Evolutionary conservation across 2,113 vertebrate species (phyloP).

Genomic region (Silurus asotus): DNA sequence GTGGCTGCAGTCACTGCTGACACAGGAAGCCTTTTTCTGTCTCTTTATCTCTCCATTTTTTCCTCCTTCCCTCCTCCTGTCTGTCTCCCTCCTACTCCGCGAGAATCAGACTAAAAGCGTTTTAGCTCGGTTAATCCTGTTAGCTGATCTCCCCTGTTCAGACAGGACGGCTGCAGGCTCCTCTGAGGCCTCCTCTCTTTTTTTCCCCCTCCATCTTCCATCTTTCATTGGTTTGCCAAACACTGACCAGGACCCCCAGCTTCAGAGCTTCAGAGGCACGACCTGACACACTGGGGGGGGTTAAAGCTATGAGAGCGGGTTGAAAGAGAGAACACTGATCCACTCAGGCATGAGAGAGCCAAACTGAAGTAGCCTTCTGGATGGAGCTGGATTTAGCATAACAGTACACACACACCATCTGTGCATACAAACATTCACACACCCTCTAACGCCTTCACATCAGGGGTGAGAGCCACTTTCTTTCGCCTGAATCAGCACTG

Average conservation of each 20-base stretch:
- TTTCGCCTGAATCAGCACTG: conserved; percentile 17
- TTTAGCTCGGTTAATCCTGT: conserved; percentile 67
- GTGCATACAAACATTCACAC: conserved; percentile 32
- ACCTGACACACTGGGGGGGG: conserved; percentile 47
- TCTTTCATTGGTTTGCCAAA: conserved; percentile 17
- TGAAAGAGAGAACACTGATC: conserved; percentile 18
- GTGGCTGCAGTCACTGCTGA: conserved; percentile 2
- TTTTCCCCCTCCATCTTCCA: not conserved
- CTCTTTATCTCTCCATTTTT: conserved; percentile 37
- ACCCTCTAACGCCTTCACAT: conserved; percentile 1
- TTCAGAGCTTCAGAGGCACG: conserved; percentile 67
- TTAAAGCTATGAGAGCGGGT: conserved; percentile 11
- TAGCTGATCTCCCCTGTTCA: conserved; percentile 61
- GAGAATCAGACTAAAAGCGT: conserved; percentile 41
- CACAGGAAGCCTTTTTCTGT: conserved; percentile 3
- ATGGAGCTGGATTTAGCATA: conserved; percentile 24
- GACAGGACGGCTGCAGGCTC: conserved; percentile 24
- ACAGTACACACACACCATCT: conserved; percentile 32
- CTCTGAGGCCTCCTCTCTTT: conserved; percentile 17
- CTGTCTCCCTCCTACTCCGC: not conserved
- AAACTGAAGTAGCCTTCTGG: not conserved
- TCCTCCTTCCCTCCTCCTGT: conserved; percentile 1
- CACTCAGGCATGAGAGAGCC: not conserved
- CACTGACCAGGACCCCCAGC: conserved; percentile 36
- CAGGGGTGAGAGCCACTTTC: not conserved